Percentiles rank a stretch among this genome's conserved stretches.
Conservation (phyloP, 2,113 vertebrate species). For the Menidia beryllina region DNA sequence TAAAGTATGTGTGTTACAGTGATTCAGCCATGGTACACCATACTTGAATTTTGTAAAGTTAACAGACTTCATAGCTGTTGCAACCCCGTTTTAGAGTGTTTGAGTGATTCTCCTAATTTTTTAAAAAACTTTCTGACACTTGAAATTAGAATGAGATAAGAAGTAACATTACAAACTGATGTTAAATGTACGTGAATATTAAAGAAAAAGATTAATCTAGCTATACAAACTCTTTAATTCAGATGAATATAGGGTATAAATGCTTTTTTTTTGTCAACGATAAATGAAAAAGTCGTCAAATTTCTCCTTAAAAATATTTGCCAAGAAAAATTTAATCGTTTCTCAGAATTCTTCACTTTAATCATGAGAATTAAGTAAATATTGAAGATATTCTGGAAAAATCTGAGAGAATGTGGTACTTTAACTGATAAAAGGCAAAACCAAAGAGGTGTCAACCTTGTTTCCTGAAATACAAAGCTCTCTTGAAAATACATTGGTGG, state of each 20-base stretch:
- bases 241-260: no score
- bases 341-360: background rate
- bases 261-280: no score
- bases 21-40: no score
- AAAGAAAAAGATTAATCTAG: no score
- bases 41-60: background rate
- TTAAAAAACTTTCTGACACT: background rate
- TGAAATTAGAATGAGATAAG: background rate
- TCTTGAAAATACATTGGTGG: slow-evolving; percentile 73
- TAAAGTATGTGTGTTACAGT: background rate
- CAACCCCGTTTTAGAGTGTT: background rate
- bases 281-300: no score
- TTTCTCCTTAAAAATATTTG: background rate
- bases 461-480: slow-evolving; percentile 58
- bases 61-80: background rate
- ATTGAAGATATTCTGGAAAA: slow-evolving; percentile 12
- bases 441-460: slow-evolving; percentile 58
- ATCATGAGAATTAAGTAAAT: slow-evolving; percentile 6
- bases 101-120: background rate
- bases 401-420: slow-evolving; percentile 35
- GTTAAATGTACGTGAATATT: no score
- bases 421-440: slow-evolving; percentile 51
- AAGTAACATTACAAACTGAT: background rate
- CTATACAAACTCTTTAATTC: no score
- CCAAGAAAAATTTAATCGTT: background rate